Conservation (phyloP, 2,888 invertebrate genomes). For the Prosapia bicincta region DNA sequence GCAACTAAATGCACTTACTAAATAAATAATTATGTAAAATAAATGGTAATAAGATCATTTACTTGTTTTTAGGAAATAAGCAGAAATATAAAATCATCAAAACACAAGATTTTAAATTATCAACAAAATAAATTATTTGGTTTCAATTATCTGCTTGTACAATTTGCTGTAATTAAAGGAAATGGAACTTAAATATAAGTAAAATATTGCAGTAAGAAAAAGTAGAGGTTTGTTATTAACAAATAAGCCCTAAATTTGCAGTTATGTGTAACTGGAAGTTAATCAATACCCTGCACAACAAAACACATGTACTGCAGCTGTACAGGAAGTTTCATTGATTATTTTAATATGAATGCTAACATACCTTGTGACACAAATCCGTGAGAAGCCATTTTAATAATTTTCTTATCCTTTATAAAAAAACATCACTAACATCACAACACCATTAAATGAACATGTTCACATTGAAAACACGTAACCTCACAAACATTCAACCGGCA, state of each 20-base stretch:
- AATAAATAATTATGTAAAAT: too few species aligned
- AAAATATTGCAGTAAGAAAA: too few species aligned
- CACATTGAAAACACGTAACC: background rate
- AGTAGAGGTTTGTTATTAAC: too few species aligned
- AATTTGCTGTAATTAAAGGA: too few species aligned
- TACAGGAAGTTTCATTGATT: background rate
- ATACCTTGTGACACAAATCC: background rate
- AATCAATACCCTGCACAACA: background rate
- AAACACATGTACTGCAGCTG: background rate
- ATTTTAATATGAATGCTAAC: background rate
- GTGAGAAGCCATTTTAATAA: background rate
- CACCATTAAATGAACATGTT: background rate
- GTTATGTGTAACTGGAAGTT: background rate
- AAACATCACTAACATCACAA: background rate
- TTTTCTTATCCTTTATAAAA: background rate
- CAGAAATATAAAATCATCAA: too few species aligned
- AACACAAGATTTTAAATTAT: too few species aligned
- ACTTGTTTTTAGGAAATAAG: too few species aligned
- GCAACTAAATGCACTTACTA: too few species aligned
- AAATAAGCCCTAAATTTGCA: background rate
- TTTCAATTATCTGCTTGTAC: too few species aligned
- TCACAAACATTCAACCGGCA: background rate
- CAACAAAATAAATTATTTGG: too few species aligned
- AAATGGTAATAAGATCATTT: too few species aligned
- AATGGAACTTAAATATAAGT: too few species aligned